These are phyloP conservation scores for Misgurnus mizolepis DNA, from an alignment of 2,113 vertebrate species.

Conservation along the genomic window DNA sequence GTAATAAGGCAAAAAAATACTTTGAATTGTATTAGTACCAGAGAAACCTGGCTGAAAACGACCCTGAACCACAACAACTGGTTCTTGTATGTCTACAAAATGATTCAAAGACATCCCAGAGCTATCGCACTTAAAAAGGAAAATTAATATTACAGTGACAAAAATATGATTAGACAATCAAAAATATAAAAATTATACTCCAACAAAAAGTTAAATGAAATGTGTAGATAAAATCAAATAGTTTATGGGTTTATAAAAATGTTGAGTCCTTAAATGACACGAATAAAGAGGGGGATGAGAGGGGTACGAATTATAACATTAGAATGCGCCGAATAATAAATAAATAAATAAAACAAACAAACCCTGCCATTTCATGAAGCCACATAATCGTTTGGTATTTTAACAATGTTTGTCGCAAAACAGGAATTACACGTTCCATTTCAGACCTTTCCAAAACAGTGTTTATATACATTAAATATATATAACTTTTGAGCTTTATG, in stretches of 20 bases:
- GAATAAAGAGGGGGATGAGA: not conserved
- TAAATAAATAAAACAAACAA: constrained; percentile 3
- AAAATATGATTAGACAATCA: constrained; percentile 59
- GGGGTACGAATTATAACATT: constrained; percentile 24
- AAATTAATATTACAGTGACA: constrained; percentile 29
- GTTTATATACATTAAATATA: constrained; percentile 23
- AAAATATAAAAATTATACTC: constrained; percentile 45
- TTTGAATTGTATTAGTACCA: constrained; percentile 50
- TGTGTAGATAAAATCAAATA: constrained; percentile 58
- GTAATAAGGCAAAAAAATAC: constrained; percentile 65
- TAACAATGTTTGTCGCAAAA: not conserved
- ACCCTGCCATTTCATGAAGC: not conserved
- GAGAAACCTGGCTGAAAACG: constrained; percentile 42
- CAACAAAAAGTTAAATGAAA: constrained; percentile 50
- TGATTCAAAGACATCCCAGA: constrained; percentile 52
- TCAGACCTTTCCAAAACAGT: constrained; percentile 8
- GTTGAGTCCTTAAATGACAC: not conserved
- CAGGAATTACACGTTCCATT: not conserved
- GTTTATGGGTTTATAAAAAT: constrained; percentile 60
- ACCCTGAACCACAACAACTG: constrained; percentile 50
- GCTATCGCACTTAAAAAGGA: constrained; percentile 42
- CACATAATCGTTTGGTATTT: not conserved
- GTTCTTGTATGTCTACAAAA: constrained; percentile 48
- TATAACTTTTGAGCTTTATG: not conserved
- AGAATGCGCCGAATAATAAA: constrained; percentile 32